Percentiles rank a stretch among this genome's conserved stretches.
phyloP scores from a whole-genome alignment of 2,888 invertebrate genomes.

The Phortica magna region DNA sequence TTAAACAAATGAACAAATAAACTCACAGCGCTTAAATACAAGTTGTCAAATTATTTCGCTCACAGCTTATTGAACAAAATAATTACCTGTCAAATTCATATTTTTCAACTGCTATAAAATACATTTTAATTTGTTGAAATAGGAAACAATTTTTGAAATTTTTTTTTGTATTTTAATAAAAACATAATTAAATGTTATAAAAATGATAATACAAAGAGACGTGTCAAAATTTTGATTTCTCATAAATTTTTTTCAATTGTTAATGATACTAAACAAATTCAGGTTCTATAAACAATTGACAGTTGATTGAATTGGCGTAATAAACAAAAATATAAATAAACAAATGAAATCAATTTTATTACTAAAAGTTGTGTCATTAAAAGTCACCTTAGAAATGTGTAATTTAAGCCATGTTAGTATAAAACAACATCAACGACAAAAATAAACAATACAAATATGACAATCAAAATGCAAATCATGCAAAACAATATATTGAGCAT shows the following conservation, averaged over 20 bases:
- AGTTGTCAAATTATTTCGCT: conserved; percentile 26
- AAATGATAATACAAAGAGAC: neutral
- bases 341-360: neutral
- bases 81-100: conserved; percentile 67
- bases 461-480: conserved; percentile 22
- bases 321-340: neutral
- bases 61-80: conserved; percentile 48
- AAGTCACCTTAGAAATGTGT: neutral
- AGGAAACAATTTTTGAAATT: too few species aligned
- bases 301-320: neutral
- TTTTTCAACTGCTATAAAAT: conserved; percentile 38
- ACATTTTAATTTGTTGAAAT: neutral
- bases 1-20: neutral
- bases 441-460: neutral
- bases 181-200: neutral
- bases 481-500: conserved; percentile 2
- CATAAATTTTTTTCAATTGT: too few species aligned
- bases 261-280: neutral
- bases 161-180: neutral
- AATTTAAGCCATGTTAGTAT: neutral
- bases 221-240: neutral
- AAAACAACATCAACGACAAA: too few species aligned
- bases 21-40: conserved; percentile 3
- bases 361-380: neutral
- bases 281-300: neutral